A percentile compares a stretch with the other conserved stretches of the same genome.
phyloP scores from a whole-genome alignment of 2,888 invertebrate species.

The Dermolepida albohirtum region DNA sequence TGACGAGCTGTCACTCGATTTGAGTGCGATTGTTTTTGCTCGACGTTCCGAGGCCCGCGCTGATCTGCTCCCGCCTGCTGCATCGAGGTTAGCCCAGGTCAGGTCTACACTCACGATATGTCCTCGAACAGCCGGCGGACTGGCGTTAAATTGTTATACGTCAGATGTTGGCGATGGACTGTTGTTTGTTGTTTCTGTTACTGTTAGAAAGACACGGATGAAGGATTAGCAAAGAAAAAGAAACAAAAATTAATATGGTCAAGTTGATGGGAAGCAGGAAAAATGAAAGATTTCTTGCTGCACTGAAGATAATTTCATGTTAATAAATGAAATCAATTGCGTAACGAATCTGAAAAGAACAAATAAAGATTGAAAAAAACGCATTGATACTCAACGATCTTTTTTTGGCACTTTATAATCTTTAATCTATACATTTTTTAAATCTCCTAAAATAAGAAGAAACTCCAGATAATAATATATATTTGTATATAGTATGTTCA shows the following conservation, averaged over 20 bases:
- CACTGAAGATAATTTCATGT: constrained; percentile 1
- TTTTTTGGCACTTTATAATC: too few relatives aligned
- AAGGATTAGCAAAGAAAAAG: constrained; percentile 34
- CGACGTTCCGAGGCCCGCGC: constrained; percentile 50
- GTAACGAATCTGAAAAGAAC: too few relatives aligned
- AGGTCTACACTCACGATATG: constrained; percentile 55
- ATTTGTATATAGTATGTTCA: too few relatives aligned
- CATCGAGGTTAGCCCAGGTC: constrained; percentile 49
- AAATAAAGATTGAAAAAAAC: too few relatives aligned
- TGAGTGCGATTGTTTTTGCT: constrained; percentile 55
- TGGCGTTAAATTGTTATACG: constrained; percentile 55
- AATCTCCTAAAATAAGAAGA: too few relatives aligned
- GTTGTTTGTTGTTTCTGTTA: constrained; percentile 13
- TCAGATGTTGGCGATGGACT: constrained; percentile 36
- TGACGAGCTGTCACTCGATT: constrained; percentile 54
- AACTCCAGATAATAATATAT: too few relatives aligned
- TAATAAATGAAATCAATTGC: neutral
- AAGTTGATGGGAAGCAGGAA: constrained; percentile 40
- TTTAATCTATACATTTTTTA: too few relatives aligned
- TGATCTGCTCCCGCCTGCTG: constrained; percentile 52
- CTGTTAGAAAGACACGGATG: constrained; percentile 12
- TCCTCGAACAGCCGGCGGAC: constrained; percentile 46
- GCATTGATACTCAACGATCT: too few relatives aligned
- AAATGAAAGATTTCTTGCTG: constrained; percentile 43
- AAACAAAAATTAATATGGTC: constrained; percentile 32